Evolutionary conservation across 2,797 vertebrate species (phyloP).

Genomic region (Amniataba percoides): DNA sequence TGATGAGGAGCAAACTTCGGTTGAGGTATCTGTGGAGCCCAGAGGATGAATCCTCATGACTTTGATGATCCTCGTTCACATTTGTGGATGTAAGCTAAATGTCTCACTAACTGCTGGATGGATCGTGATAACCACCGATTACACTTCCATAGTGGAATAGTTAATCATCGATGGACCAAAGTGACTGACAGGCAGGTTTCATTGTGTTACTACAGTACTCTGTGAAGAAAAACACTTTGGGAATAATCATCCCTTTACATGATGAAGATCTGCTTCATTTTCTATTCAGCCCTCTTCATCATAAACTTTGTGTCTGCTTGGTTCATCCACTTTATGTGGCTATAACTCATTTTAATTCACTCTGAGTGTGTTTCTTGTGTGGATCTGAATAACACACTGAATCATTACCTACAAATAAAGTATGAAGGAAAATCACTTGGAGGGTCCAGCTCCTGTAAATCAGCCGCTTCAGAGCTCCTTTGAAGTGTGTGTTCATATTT

Average conservation of each 20-base stretch:
- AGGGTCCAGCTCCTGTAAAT: conserved; percentile 17
- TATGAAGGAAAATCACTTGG: background rate
- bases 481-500: conserved; percentile 52
- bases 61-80: background rate
- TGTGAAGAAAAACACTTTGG: background rate
- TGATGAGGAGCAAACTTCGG: too few species aligned
- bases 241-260: background rate
- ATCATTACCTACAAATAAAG: background rate
- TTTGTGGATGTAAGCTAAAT: background rate
- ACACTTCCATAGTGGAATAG: too few species aligned
- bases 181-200: background rate
- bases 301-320: background rate
- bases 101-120: background rate
- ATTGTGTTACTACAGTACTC: background rate
- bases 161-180: background rate
- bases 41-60: too few species aligned
- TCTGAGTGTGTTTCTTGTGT: background rate
- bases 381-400: background rate
- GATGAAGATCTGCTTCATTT: background rate
- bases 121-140: too few species aligned
- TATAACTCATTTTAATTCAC: background rate
- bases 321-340: background rate
- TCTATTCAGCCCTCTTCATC: background rate
- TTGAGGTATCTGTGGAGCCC: background rate
- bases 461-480: conserved; percentile 14